Conservation (phyloP, 2,888 invertebrate genomes). For the Zhengitettix transpicula region DNA sequence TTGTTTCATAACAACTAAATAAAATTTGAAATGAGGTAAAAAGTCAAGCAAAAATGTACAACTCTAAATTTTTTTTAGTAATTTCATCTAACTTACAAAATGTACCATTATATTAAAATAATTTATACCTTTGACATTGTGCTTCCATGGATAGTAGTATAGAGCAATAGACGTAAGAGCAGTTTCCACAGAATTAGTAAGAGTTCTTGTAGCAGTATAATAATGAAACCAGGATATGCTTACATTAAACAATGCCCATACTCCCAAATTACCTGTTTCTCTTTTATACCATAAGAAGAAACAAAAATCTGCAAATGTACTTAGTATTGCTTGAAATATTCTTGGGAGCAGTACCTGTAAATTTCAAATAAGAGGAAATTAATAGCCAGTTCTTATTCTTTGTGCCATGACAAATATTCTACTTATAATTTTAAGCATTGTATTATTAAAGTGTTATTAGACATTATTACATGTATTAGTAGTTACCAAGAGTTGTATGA, state of each 20-base stretch:
- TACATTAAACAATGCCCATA: conserved; percentile 61
- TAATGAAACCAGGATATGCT: conserved; percentile 81
- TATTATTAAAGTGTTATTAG: no score
- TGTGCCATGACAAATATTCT: no score
- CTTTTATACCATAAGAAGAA: conserved; percentile 29
- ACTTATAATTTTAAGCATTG: no score
- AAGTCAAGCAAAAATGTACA: neutral
- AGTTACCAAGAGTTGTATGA: no score
- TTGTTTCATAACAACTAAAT: neutral
- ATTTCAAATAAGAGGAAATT: conserved; percentile 5
- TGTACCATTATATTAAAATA: neutral
- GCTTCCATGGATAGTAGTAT: conserved; percentile 52
- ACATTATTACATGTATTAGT: no score
- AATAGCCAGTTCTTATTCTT: no score
- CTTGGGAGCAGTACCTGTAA: conserved; percentile 56
- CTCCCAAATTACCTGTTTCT: conserved; percentile 28
- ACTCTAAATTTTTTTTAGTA: neutral
- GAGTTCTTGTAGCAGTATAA: conserved; percentile 73
- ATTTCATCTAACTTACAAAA: neutral
- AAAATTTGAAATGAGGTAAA: neutral
- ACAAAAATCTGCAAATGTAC: conserved; percentile 60
- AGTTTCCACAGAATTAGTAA: conserved; percentile 77
- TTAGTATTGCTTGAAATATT: conserved; percentile 63
- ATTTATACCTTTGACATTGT: conserved; percentile 22
- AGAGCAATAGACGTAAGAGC: conserved; percentile 65